These are phyloP conservation scores for Wasmannia auropunctata DNA, from an alignment of 1,140 invertebrate genomes.

Conservation along the genomic window DNA sequence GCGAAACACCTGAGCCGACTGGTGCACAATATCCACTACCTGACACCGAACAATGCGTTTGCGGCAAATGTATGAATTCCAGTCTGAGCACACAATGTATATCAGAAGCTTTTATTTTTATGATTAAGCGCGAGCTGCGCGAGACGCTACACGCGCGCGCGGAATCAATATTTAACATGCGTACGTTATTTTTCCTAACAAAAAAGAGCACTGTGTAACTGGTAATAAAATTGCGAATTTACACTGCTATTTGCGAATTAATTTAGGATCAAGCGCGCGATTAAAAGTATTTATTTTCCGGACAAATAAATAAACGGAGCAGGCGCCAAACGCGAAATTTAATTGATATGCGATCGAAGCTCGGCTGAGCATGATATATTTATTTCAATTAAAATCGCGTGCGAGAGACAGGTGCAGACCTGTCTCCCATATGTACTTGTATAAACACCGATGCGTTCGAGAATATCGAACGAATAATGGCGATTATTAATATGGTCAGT, in stretches of 20 bases:
- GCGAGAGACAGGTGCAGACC: constrained; percentile 21
- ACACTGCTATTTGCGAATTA: constrained; percentile 33
- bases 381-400: constrained; percentile 52
- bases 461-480: not conserved
- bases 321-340: constrained; percentile 1
- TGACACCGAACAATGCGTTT: constrained; percentile 59
- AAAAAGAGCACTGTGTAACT: not conserved
- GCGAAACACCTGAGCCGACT: constrained; percentile 64
- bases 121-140: not conserved
- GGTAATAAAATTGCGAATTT: not conserved
- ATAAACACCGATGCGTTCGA: not conserved
- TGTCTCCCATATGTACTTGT: not conserved
- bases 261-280: constrained; percentile 32
- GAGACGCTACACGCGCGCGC: not conserved
- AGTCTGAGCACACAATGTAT: not conserved
- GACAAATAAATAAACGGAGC: constrained; percentile 36
- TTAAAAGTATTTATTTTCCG: constrained; percentile 46
- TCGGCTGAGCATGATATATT: constrained; percentile 6
- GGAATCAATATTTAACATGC: constrained; percentile 34
- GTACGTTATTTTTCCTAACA: not conserved
- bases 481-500: not conserved
- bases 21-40: constrained; percentile 46
- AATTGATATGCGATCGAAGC: constrained; percentile 29
- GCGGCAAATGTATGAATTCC: constrained; percentile 33
- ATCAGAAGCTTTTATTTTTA: constrained; percentile 51